Evolutionary conservation across 2,797 vertebrate species (phyloP).

Genomic region (Molossus alvarezi): DNA sequence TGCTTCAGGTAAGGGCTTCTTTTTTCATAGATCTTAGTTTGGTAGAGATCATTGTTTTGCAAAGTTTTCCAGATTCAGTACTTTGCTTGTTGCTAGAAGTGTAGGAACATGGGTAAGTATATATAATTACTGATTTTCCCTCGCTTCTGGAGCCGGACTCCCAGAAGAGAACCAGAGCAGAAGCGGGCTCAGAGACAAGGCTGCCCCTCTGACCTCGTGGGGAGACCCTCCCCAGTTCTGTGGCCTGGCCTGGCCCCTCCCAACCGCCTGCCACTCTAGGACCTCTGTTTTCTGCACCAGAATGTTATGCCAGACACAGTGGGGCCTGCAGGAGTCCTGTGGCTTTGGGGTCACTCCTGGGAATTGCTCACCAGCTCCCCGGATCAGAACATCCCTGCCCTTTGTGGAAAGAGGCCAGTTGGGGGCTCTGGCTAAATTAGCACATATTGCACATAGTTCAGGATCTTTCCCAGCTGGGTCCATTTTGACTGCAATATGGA

Average conservation of each 20-base stretch:
- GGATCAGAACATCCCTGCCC: background rate
- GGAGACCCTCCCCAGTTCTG: background rate
- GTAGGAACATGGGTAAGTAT: constrained; percentile 66
- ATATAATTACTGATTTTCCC: background rate
- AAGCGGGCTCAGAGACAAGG: background rate
- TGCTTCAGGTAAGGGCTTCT: constrained; percentile 94
- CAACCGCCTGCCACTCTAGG: background rate
- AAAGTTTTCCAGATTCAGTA: background rate
- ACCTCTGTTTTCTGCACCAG: constrained; percentile 81
- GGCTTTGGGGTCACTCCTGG: constrained; percentile 7
- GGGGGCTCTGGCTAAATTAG: background rate
- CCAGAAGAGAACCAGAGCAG: background rate
- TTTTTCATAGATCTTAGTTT: background rate
- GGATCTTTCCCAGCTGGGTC: background rate
- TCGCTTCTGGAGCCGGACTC: background rate
- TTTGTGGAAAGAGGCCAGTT: background rate
- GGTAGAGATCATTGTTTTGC: constrained; percentile 36
- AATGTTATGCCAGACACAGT: constrained; percentile 35
- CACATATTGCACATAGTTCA: accelerated
- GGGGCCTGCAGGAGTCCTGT: background rate
- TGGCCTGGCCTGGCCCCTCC: background rate
- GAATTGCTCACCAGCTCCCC: background rate
- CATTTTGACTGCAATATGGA: background rate
- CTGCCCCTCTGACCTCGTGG: background rate
- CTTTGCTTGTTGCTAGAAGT: constrained; percentile 48